Percentiles rank a stretch among this genome's conserved stretches.
phyloP scores from a whole-genome alignment of 2,113 vertebrate genomes.

The Phaethornis superciliosus region DNA sequence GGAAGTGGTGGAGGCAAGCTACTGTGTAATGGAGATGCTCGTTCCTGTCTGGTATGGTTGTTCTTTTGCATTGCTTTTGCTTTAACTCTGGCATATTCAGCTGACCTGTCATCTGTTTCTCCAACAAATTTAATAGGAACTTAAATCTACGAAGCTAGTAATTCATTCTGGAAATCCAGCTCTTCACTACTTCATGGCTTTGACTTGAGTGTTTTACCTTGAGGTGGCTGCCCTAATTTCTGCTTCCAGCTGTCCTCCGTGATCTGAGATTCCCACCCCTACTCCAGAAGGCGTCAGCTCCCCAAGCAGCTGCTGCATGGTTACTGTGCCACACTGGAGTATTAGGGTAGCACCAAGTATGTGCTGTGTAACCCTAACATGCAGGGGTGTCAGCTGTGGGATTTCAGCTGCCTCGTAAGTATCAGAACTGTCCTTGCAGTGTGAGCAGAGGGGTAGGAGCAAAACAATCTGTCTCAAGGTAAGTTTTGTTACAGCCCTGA shows the following conservation, averaged over 20 bases:
- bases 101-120: conserved; percentile 40
- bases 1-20: background rate
- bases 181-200: background rate
- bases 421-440: background rate
- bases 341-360: background rate
- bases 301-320: conserved; percentile 34
- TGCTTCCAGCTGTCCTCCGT: conserved; percentile 13
- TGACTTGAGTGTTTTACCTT: background rate
- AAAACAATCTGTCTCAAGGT: background rate
- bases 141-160: background rate
- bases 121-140: background rate
- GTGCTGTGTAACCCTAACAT: background rate
- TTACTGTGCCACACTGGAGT: background rate
- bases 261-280: background rate
- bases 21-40: background rate
- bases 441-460: background rate
- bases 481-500: conserved; percentile 25
- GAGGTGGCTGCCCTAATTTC: background rate
- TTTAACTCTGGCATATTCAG: background rate
- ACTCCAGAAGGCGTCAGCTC: background rate
- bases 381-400: background rate
- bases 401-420: conserved; percentile 27
- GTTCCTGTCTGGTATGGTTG: background rate
- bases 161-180: conserved; percentile 3
- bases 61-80: background rate